phyloP scores from a whole-genome alignment of 2,113 vertebrate genomes.

The Empidonax alnorum region DNA sequence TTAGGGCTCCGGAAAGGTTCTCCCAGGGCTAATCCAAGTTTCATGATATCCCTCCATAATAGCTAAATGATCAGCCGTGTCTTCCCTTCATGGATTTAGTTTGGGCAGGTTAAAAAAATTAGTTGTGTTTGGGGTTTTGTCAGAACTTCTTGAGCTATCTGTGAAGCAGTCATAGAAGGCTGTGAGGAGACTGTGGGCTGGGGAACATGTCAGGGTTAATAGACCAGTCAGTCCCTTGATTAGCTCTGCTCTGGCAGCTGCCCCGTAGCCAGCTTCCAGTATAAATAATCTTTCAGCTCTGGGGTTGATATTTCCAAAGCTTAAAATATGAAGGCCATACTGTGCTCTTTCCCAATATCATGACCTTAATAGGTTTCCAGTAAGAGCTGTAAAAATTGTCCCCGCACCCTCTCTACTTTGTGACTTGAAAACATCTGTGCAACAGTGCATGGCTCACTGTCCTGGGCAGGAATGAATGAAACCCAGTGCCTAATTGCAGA shows the following conservation, averaged over 20 bases:
- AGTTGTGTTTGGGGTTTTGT: background rate
- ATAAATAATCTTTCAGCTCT: constrained; percentile 49
- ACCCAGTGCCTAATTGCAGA: constrained; percentile 7
- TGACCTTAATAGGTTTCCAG: constrained; percentile 66
- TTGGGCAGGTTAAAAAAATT: background rate
- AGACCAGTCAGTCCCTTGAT: background rate
- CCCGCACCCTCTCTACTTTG: background rate
- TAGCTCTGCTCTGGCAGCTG: constrained; percentile 49
- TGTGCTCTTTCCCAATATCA: constrained; percentile 60
- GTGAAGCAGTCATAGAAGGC: background rate
- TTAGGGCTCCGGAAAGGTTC: background rate
- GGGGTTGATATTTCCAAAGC: constrained; percentile 41
- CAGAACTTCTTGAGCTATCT: background rate
- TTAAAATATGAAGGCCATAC: constrained; percentile 62
- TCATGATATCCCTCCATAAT: background rate
- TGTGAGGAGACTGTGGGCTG: background rate
- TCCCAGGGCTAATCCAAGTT: background rate
- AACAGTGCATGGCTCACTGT: background rate
- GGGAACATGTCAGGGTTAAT: constrained; percentile 17
- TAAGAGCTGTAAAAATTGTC: constrained; percentile 54
- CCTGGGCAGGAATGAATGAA: background rate
- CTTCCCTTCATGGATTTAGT: background rate
- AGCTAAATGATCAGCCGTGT: background rate
- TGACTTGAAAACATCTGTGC: constrained; percentile 52
- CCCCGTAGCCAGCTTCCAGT: constrained; percentile 42